Percentiles rank a stretch among this genome's conserved stretches.
Conservation (phyloP, 2,888 invertebrate genomes). For the Loripinus fragilis region DNA sequence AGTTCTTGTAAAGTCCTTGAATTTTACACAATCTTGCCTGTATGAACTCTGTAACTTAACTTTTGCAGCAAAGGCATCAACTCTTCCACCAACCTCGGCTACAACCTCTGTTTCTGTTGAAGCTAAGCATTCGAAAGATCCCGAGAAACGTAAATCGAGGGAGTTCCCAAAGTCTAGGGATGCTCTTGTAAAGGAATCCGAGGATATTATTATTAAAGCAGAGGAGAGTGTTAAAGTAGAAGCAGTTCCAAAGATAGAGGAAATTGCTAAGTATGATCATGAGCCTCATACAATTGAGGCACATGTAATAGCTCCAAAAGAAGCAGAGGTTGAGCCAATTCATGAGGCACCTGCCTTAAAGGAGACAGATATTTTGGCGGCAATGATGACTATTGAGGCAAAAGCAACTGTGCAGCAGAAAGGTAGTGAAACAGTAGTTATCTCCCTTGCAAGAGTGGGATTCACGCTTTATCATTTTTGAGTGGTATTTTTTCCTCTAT, state of each 20-base stretch:
- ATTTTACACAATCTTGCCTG: too few species aligned
- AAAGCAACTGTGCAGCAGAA: conserved; percentile 2
- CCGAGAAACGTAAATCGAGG: conserved; percentile 2
- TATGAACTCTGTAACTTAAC: too few species aligned
- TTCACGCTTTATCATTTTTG: neutral
- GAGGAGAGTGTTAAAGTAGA: neutral
- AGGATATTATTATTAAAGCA: neutral
- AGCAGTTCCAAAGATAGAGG: neutral
- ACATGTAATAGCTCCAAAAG: neutral
- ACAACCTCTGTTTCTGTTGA: conserved; percentile 53
- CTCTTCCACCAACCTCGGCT: conserved; percentile 15
- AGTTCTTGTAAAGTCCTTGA: too few species aligned
- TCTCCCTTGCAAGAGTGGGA: neutral
- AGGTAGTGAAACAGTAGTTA: conserved; percentile 15
- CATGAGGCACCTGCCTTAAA: neutral
- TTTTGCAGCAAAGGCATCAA: conserved; percentile 18
- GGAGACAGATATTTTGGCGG: conserved; percentile 17
- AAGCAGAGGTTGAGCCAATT: neutral
- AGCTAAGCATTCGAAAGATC: conserved; percentile 18
- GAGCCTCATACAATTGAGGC: neutral
- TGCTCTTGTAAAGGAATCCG: neutral
- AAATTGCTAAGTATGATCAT: conserved; percentile 8
- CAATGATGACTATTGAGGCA: conserved; percentile 5
- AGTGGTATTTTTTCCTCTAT: neutral
- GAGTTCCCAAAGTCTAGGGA: conserved; percentile 8